These are phyloP conservation scores for Nemoura dubitans DNA, from an alignment of 2,888 invertebrate species.

Conservation along the genomic window DNA sequence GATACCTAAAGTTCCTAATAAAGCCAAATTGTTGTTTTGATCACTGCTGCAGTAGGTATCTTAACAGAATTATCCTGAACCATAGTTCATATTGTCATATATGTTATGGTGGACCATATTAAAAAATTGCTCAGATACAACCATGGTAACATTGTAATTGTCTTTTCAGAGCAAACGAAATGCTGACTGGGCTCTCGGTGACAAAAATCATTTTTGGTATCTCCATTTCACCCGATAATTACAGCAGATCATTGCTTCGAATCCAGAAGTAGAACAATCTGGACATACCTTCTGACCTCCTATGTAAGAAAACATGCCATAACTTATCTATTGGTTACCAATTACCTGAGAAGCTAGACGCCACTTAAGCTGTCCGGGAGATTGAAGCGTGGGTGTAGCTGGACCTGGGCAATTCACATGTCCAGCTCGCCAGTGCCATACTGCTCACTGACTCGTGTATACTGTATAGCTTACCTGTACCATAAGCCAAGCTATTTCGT, in stretches of 20 bases:
- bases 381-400: background rate
- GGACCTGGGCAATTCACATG: background rate
- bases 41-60: too few relatives aligned
- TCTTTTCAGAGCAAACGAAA: too few relatives aligned
- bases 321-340: constrained; percentile 7
- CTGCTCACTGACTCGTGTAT: too few relatives aligned
- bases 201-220: background rate
- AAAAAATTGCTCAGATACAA: too few relatives aligned
- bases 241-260: background rate
- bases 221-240: background rate
- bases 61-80: too few relatives aligned
- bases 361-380: background rate
- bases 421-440: background rate
- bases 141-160: too few relatives aligned
- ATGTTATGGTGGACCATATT: too few relatives aligned
- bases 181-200: too few relatives aligned
- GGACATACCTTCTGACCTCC: background rate
- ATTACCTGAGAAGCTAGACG: background rate
- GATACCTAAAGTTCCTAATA: too few relatives aligned
- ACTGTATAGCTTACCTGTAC: background rate
- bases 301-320: background rate
- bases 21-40: too few relatives aligned
- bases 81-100: too few relatives aligned
- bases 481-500: background rate
- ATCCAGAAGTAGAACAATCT: background rate